A percentile compares a stretch with the other conserved stretches of the same genome.
Conservation (phyloP, 2,113 vertebrate species). For the Microtus ochrogaster region DNA sequence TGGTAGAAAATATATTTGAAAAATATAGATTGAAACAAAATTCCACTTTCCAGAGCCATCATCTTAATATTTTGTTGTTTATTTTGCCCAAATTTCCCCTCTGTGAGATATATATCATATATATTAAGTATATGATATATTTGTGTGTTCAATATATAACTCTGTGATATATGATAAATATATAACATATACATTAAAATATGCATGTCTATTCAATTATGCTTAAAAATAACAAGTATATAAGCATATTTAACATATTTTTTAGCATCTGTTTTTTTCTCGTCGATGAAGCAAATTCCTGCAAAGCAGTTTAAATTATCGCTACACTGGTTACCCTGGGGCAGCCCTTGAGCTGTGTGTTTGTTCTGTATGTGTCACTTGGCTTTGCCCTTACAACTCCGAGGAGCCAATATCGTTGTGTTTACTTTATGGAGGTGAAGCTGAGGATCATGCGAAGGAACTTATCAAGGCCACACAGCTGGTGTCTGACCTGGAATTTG, state of each 20-base stretch:
- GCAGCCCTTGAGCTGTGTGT: constrained; percentile 1
- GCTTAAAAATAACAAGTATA: background rate
- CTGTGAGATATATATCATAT: background rate
- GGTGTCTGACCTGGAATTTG: background rate
- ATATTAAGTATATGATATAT: background rate
- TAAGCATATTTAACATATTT: background rate
- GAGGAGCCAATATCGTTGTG: background rate
- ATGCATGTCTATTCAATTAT: constrained; percentile 14
- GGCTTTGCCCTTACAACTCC: background rate
- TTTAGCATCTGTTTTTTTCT: constrained; percentile 32
- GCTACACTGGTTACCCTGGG: background rate
- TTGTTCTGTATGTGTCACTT: background rate
- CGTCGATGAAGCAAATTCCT: background rate
- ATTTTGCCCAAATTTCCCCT: background rate
- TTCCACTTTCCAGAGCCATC: background rate
- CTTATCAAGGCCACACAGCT: constrained; percentile 23
- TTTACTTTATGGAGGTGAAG: background rate
- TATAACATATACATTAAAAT: background rate
- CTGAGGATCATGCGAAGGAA: background rate
- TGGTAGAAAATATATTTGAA: background rate
- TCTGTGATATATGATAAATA: background rate
- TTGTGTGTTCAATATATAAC: background rate
- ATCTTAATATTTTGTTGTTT: constrained; percentile 33
- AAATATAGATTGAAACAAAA: background rate
- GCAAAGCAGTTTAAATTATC: constrained; percentile 41